A percentile compares a stretch with the other conserved stretches of the same genome.
Conservation (phyloP, 2,113 vertebrate species). For the Rutilus rutilus region DNA sequence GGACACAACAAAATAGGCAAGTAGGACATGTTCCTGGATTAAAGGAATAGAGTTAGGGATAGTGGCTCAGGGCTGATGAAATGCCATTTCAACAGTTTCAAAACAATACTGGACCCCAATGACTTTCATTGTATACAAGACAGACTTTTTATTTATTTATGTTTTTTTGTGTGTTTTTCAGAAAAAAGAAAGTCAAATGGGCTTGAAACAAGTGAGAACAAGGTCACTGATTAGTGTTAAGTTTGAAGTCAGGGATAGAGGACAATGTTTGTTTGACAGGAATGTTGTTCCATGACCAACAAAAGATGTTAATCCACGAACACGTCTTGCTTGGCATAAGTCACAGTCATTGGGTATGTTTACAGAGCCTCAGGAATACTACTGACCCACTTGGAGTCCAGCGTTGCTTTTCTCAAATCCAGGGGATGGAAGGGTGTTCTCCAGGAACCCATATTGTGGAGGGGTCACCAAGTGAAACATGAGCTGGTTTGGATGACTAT, state of each 20-base stretch:
- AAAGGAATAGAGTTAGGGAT: not conserved
- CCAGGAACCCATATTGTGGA: conserved; percentile 71
- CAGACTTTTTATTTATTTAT: too few species aligned
- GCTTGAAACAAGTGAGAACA: not conserved
- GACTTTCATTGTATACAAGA: not conserved
- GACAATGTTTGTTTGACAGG: not conserved
- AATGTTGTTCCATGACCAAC: not conserved
- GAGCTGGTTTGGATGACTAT: conserved; percentile 71
- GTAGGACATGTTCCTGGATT: not conserved
- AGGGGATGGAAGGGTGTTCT: conserved; percentile 73
- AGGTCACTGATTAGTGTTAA: not conserved
- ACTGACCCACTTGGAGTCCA: conserved; percentile 71
- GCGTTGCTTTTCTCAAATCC: conserved; percentile 76
- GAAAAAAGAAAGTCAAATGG: not conserved
- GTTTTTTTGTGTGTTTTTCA: not conserved
- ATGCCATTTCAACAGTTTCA: not conserved
- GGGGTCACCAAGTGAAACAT: conserved; percentile 74
- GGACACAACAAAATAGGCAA: not conserved
- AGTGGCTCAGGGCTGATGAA: not conserved
- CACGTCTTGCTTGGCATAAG: not conserved
- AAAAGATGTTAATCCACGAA: not conserved
- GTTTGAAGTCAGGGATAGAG: not conserved
- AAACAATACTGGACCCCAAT: not conserved
- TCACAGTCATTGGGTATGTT: not conserved
- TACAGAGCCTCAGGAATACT: not conserved